Base-by-base conservation (phyloP, 2,797 vertebrate genomes). In the Triplophysa bombifrons region DNA sequence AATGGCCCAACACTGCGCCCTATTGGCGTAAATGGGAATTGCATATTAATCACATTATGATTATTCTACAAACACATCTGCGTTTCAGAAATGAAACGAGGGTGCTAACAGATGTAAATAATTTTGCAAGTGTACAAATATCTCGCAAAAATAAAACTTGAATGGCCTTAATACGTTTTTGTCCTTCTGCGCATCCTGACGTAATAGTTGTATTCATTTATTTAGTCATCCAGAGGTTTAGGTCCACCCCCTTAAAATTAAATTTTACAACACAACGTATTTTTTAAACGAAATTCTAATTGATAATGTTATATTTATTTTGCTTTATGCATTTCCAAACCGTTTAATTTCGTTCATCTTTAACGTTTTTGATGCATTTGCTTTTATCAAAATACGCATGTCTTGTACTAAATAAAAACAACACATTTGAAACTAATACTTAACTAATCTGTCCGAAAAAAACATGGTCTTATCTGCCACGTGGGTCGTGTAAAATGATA, bases 401-500 rank as follows among this genome's bases (percentile, higher is more conserved):
- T 30, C 22, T 25, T 2, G 4, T 25, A 7, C 25, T 14, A 53
- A 70, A 27, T 8, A 61, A 4, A 56, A 50, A 6, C 1, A 1
- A 14, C 6, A n/a, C 20, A 10, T 11, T 6, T 34, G 34, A 34
- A 56, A 22, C 3, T 10, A 53, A 9, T 34, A 6, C 5, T 34
- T 7, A 34, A 22, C 3, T 13, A 60, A 13, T 2, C 27, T 13
- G 27, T 5, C 8, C 25, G 25, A 27, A 14, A 20, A 38, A 74
- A 74, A 14, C 22, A 20, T 3, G 3, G n/a, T 38, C 27, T 12
- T 5, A 3, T 76, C 20, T 13, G 34, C 22, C 74, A 60, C 19
- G 41, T 76, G 74, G 53, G 22, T 22, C 0, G 3, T 8, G 74
- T 76, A 34, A 60, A 67, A 46, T 10, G 50, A 76, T 76, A 76